These are phyloP conservation scores for Remorina albescens DNA, from an alignment of 2,797 vertebrate species.

Conservation along the genomic window DNA sequence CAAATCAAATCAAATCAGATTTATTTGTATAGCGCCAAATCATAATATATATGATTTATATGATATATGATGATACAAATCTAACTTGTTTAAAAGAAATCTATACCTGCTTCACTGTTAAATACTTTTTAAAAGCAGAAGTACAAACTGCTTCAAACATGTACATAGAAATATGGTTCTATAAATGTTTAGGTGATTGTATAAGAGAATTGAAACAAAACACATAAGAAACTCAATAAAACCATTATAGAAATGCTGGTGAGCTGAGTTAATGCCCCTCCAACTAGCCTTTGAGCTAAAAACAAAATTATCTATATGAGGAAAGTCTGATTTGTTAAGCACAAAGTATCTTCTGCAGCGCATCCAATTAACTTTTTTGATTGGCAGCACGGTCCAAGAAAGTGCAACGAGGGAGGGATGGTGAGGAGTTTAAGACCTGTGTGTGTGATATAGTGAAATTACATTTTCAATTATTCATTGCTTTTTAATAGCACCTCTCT, in stretches of 20 bases:
- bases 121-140: not conserved
- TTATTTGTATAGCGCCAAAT: too few species aligned
- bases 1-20: too few species aligned
- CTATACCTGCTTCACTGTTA: not conserved
- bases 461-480: conserved; percentile 45
- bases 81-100: not conserved
- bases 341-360: not conserved
- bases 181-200: not conserved
- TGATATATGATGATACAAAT: too few species aligned
- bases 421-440: not conserved
- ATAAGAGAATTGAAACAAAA: not conserved
- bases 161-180: not conserved
- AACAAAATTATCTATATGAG: not conserved
- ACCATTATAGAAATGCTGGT: not conserved
- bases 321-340: not conserved
- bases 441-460: conserved; percentile 7
- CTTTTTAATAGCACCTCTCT: conserved; percentile 10
- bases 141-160: not conserved
- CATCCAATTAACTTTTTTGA: not conserved
- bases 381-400: not conserved
- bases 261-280: not conserved
- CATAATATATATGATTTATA: too few species aligned
- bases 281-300: not conserved
- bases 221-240: not conserved
- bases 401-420: not conserved